Evolutionary conservation across 2,113 vertebrate species (phyloP).

Genomic region (Colaptes auratus): DNA sequence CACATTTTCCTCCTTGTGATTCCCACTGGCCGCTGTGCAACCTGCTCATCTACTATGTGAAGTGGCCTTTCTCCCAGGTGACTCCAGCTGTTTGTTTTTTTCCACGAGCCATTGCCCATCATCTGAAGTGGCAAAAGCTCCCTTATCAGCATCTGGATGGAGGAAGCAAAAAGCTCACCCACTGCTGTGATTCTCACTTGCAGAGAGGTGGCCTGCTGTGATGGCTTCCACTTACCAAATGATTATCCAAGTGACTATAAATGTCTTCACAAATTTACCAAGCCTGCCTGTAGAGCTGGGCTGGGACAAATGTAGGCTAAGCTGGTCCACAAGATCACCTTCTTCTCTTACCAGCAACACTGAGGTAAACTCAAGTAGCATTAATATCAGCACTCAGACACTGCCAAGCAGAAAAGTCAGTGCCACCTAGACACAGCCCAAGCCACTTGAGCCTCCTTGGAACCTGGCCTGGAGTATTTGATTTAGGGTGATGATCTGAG

Average conservation of each 20-base stretch:
- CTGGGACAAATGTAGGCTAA: neutral
- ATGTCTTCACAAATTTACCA: neutral
- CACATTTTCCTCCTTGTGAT: neutral
- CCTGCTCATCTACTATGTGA: slow-evolving; percentile 68
- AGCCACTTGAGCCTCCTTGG: neutral
- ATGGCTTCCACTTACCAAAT: neutral
- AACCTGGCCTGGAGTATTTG: neutral
- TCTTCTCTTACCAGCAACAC: neutral
- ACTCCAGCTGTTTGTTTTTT: slow-evolving; percentile 70
- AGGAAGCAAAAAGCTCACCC: neutral
- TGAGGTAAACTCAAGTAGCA: neutral
- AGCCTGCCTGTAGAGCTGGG: neutral
- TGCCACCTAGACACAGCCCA: neutral
- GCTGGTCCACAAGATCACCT: neutral
- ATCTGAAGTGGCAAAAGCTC: slow-evolving; percentile 76
- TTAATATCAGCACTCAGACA: neutral
- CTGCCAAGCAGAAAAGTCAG: neutral
- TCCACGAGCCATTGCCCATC: slow-evolving; percentile 64
- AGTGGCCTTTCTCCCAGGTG: slow-evolving; percentile 60
- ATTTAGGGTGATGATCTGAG: neutral
- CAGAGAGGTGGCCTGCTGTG: neutral
- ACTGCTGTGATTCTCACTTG: neutral
- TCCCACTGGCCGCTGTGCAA: neutral
- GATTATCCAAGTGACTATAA: neutral
- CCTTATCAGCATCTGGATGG: slow-evolving; percentile 67